Evolutionary conservation across 2,888 invertebrate genomes (phyloP), one percentile per base, ranked within the genome.

Genomic region (Morinoia aosen): DNA sequence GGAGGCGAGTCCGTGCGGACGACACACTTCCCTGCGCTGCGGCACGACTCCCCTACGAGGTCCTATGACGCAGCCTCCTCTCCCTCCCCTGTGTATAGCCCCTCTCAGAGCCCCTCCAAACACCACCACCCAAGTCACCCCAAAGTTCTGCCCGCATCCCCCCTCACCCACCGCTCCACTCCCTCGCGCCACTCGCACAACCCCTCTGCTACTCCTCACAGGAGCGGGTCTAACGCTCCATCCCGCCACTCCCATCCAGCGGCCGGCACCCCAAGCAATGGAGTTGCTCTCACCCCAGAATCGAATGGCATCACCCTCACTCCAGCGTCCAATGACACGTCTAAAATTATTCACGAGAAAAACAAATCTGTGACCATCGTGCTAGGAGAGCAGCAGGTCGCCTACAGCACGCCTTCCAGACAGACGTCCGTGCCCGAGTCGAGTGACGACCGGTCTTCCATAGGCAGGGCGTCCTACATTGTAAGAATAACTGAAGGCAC

Each of bases 301-400:
- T 16, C 16, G 40, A 90, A 90, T 48, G 93, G 93, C n/a, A 57
- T 93, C 93, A 93, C 93, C 1, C 93, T 93, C 56, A 93, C 57
- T 12, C 93, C 93, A 33, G 93, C 93, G 33, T 93, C 93, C 11
- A 56, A 93, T 33, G 93, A 93, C 33, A 57, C 58, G 12, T 93
- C 93, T 14, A 95, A 48, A 39, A 88, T 76, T 95, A 95, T 95
- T 88, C 96, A 96, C 93, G 95, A 95, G 95, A 96, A 95, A 95
- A 96, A 95, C 95, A 96, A 96, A n/a, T 96, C 96, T 39, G 96
- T 96, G 76, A 96, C 96, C 39, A 96, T 96, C 88, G 96, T 96
- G 19, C 95, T 96, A 12, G 96, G 96, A 88, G 96, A 96, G 58
- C 96, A 96, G 48, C 96, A 96, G 57, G 96, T 96, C n/a, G 95